phyloP scores from a whole-genome alignment of 2,797 vertebrate genomes.

The Valencia hispanica region DNA sequence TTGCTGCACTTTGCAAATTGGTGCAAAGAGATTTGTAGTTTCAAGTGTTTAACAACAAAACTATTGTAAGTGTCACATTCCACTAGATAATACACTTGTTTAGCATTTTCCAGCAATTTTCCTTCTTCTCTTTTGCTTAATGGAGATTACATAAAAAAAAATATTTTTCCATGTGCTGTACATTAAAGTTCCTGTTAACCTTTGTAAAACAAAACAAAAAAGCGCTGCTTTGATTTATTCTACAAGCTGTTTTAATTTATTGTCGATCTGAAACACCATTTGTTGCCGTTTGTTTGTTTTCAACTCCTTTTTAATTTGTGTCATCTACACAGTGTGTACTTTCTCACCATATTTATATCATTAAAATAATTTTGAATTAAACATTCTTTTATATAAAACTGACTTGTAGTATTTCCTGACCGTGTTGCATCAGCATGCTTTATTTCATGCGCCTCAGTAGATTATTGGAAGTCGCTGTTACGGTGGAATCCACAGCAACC shows the following conservation, averaged over 20 bases:
- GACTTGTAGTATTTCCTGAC: background rate
- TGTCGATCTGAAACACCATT: background rate
- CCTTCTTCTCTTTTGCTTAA: background rate
- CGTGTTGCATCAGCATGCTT: background rate
- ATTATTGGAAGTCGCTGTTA: background rate
- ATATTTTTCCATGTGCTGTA: background rate
- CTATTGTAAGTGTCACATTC: background rate
- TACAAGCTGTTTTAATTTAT: background rate
- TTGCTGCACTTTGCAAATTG: background rate
- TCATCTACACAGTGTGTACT: slow-evolving; percentile 21
- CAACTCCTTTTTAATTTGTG: background rate
- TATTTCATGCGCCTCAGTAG: background rate
- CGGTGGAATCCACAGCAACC: background rate
- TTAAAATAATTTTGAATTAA: slow-evolving; percentile 70
- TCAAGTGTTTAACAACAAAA: background rate
- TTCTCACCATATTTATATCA: slow-evolving; percentile 72
- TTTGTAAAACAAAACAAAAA: background rate
- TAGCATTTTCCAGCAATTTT: background rate
- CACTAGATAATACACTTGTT: background rate
- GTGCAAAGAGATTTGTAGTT: background rate
- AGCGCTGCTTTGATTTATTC: background rate
- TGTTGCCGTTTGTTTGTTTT: background rate
- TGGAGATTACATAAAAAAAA: background rate
- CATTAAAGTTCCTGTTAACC: background rate
- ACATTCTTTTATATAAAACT: slow-evolving; percentile 54